A percentile compares a stretch with the other conserved stretches of the same genome.
phyloP scores from a whole-genome alignment of 2,797 vertebrate species.

The Clarias platycephalus region DNA sequence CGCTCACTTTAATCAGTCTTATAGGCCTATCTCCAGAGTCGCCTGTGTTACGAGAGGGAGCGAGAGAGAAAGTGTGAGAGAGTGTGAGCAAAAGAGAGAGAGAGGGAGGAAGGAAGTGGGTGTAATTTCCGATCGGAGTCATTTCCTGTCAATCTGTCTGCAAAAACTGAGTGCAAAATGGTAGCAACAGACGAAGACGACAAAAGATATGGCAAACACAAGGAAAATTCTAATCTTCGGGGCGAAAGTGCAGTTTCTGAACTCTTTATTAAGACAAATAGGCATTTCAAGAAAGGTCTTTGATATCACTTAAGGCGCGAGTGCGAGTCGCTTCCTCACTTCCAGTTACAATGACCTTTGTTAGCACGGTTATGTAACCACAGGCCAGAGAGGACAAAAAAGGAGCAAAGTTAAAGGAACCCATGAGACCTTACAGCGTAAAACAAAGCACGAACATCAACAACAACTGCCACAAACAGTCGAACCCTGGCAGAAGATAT shows the following conservation, averaged over 20 bases:
- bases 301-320: background rate
- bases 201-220: conserved; percentile 23
- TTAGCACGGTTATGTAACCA: conserved; percentile 5
- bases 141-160: conserved; percentile 72
- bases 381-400: conserved; percentile 3
- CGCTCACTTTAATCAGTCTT: conserved; percentile 68
- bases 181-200: conserved; percentile 30
- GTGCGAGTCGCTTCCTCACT: background rate
- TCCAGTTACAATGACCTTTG: conserved; percentile 3
- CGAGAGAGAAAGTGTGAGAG: conserved; percentile 25
- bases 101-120: conserved; percentile 78
- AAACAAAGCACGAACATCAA: background rate
- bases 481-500: background rate
- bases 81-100: conserved; percentile 58
- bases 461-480: too few species aligned
- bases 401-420: background rate
- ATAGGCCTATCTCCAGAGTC: conserved; percentile 60
- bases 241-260: background rate
- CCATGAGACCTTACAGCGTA: background rate
- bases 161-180: conserved; percentile 60
- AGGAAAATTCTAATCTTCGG: background rate
- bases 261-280: conserved; percentile 29
- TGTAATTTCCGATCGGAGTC: conserved; percentile 79
- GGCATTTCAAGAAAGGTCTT: background rate
- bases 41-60: conserved; percentile 43